These are phyloP conservation scores for Stomatorhinus ivindoensis DNA, from an alignment of 2,113 vertebrate genomes.

Conservation along the genomic window DNA sequence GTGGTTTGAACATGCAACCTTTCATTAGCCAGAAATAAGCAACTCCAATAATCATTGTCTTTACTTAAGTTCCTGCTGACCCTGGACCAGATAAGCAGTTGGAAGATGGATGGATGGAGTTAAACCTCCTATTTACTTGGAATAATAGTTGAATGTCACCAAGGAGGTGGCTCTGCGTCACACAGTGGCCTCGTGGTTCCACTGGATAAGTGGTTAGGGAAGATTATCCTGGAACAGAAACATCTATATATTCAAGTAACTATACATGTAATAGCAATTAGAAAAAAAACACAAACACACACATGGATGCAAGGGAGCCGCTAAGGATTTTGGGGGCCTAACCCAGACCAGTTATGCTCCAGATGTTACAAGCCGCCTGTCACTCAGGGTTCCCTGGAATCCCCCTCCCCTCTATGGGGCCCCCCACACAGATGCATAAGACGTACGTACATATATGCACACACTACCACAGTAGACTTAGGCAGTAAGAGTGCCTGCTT, in stretches of 20 bases:
- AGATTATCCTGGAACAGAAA: background rate
- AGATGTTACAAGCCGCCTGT: background rate
- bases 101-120: background rate
- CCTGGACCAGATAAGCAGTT: background rate
- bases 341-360: background rate
- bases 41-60: background rate
- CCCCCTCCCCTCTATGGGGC: background rate
- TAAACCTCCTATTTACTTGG: background rate
- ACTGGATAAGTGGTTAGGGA: background rate
- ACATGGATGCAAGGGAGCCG: background rate
- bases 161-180: background rate
- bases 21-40: conserved; percentile 6
- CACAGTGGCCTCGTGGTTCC: background rate
- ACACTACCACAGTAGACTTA: background rate
- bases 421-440: background rate
- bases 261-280: background rate
- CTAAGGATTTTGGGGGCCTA: background rate
- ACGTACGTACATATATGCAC: background rate
- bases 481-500: background rate
- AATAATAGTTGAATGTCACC: background rate
- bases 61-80: background rate
- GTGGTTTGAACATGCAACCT: background rate
- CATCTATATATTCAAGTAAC: background rate
- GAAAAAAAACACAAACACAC: background rate
- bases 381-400: background rate